phyloP scores from a whole-genome alignment of 2,888 invertebrate genomes.

The Pammene fasciana region DNA sequence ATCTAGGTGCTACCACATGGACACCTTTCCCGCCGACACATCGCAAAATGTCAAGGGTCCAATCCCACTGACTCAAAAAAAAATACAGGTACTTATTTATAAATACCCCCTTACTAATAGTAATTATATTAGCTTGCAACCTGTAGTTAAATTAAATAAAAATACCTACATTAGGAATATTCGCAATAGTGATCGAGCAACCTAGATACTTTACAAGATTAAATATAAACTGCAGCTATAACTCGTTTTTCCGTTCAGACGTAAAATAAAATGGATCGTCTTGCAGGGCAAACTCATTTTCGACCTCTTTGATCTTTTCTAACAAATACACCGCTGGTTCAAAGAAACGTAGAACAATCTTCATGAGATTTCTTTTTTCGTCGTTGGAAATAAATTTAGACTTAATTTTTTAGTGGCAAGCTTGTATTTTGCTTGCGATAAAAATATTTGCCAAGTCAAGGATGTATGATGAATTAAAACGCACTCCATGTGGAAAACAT shows the following conservation, averaged over 20 bases:
- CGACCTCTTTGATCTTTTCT: constrained; percentile 37
- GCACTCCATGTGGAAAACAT: constrained; percentile 5
- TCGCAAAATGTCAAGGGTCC: too few species aligned
- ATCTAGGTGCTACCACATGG: too few species aligned
- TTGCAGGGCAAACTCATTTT: constrained; percentile 39
- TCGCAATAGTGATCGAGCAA: neutral
- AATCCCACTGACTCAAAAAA: too few species aligned
- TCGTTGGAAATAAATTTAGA: neutral
- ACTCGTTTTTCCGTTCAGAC: constrained; percentile 33
- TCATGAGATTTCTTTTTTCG: constrained; percentile 7
- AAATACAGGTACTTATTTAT: too few species aligned
- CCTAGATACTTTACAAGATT: constrained; percentile 20
- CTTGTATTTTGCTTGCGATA: neutral
- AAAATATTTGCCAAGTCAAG: neutral
- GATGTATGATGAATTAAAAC: constrained; percentile 18
- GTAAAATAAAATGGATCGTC: constrained; percentile 27
- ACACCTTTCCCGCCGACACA: too few species aligned
- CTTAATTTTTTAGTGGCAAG: neutral
- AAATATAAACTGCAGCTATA: constrained; percentile 39
- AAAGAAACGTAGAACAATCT: constrained; percentile 27
- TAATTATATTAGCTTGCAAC: too few species aligned
- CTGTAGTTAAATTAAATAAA: too few species aligned
- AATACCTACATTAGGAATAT: too few species aligned
- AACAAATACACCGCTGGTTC: constrained; percentile 33
- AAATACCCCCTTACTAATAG: too few species aligned